These are phyloP conservation scores for Borostomias antarcticus DNA, from an alignment of 2,797 vertebrate genomes.

Conservation along the genomic window DNA sequence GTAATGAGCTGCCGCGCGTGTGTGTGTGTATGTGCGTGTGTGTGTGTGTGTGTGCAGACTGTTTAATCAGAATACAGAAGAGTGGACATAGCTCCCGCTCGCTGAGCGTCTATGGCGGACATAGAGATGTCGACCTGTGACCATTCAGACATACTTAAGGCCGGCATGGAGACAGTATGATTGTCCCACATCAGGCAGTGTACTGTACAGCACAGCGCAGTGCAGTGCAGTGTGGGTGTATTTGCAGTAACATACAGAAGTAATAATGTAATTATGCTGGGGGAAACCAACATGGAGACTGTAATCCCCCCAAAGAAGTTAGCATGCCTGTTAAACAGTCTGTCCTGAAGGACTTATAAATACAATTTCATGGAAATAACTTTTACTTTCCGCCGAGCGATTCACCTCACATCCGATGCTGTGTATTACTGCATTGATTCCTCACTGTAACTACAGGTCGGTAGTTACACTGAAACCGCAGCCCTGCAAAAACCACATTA, in stretches of 20 bases:
- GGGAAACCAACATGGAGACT: no score
- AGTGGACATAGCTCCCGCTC: not conserved
- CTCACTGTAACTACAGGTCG: slow-evolving; percentile 50
- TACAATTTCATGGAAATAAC: not conserved
- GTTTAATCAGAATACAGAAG: slow-evolving; percentile 31
- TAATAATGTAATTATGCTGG: no score
- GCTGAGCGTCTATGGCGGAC: not conserved
- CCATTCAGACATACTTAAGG: no score
- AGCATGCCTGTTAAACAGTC: no score
- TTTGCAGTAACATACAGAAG: no score
- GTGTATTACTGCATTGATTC: not conserved
- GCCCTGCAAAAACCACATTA: slow-evolving; percentile 66
- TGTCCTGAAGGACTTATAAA: not conserved
- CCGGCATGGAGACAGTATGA: no score
- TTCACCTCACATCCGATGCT: not conserved
- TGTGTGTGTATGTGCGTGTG: slow-evolving; percentile 10
- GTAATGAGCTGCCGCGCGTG: slow-evolving; percentile 56
- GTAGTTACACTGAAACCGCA: slow-evolving; percentile 64
- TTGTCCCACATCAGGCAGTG: no score
- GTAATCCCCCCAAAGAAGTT: no score
- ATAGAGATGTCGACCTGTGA: no score
- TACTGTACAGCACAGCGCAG: no score
- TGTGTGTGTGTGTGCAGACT: slow-evolving; percentile 48
- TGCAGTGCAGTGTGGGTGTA: no score
- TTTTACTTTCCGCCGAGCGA: not conserved